phyloP scores from a whole-genome alignment of 1,140 invertebrate species.

The Diplogasteroides magnus region DNA sequence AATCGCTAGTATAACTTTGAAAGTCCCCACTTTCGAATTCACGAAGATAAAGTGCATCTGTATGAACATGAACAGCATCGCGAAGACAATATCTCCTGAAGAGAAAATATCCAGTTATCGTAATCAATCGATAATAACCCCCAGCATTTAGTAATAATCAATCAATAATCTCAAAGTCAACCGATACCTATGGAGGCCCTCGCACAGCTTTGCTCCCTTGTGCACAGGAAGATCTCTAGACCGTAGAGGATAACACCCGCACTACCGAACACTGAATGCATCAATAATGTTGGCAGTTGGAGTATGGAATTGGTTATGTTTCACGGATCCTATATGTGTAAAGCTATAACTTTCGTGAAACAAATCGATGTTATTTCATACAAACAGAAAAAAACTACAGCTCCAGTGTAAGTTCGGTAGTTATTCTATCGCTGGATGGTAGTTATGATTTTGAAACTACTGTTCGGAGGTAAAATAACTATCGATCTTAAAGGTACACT shows the following conservation, averaged over 20 bases:
- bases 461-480: no score
- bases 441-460: no score
- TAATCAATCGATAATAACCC: slow-evolving; percentile 34
- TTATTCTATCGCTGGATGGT: no score
- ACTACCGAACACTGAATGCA: slow-evolving; percentile 53
- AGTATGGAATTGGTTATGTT: background rate
- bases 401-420: no score
- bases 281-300: slow-evolving; percentile 8
- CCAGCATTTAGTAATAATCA: no score
- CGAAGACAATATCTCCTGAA: slow-evolving; percentile 48
- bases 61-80: slow-evolving; percentile 49
- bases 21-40: slow-evolving; percentile 55
- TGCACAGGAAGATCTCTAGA: slow-evolving; percentile 51
- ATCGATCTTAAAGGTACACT: no score
- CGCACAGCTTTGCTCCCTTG: no score
- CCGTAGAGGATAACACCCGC: slow-evolving; percentile 52
- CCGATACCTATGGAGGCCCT: no score
- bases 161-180: no score
- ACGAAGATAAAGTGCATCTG: slow-evolving; percentile 56
- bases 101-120: no score
- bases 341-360: slow-evolving; percentile 14
- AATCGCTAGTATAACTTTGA: no score
- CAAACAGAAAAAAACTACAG: slow-evolving; percentile 9
- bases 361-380: background rate
- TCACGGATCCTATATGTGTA: background rate